phyloP scores from a whole-genome alignment of 2,797 vertebrate genomes.

The Choloepus didactylus region DNA sequence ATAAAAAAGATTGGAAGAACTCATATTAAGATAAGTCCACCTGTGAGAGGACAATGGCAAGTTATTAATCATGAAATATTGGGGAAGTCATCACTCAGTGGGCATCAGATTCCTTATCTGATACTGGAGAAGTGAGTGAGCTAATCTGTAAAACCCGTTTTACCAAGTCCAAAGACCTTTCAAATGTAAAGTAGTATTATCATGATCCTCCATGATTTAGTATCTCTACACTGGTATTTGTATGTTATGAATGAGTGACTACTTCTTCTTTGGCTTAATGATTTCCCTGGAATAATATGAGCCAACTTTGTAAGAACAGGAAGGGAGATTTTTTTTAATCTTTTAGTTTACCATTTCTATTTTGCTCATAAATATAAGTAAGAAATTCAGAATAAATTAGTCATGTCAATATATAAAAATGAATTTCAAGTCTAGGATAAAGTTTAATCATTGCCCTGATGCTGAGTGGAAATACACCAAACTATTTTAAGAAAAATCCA shows the following conservation, averaged over 20 bases:
- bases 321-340: too few species aligned
- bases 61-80: not conserved
- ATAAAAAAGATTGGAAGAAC: not conserved
- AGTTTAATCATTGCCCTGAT: not conserved
- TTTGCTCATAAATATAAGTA: not conserved
- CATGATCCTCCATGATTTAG: not conserved
- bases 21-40: not conserved
- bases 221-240: not conserved
- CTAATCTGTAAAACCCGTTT: not conserved
- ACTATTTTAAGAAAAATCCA: not conserved
- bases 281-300: conserved; percentile 26
- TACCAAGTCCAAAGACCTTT: not conserved
- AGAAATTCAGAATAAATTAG: conserved; percentile 30
- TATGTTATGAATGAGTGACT: not conserved
- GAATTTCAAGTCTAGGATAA: not conserved
- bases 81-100: not conserved
- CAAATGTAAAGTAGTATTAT: not conserved
- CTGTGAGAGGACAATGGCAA: not conserved
- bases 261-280: not conserved
- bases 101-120: not conserved
- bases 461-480: not conserved
- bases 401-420: not conserved
- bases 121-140: not conserved
- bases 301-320: not conserved
- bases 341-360: not conserved